phyloP scores from a whole-genome alignment of 1,140 invertebrate genomes.

The Pseudomyrmex concolor region DNA sequence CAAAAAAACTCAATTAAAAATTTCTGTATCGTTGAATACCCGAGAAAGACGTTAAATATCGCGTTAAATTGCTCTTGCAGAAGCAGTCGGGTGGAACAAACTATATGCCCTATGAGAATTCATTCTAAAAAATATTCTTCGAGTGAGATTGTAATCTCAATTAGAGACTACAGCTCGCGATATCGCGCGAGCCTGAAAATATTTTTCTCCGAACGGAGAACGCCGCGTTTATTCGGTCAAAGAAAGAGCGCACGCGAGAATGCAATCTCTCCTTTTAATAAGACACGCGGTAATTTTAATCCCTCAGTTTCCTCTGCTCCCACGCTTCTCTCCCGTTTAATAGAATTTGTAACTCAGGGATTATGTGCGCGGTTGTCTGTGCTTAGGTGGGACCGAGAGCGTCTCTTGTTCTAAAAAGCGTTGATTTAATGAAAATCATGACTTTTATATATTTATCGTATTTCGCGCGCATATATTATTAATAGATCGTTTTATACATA shows the following conservation, averaged over 20 bases:
- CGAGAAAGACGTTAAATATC: not conserved
- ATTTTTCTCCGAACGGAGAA: conserved; percentile 9
- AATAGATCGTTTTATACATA: not conserved
- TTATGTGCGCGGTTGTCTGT: conserved; percentile 36
- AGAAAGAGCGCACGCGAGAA: conserved; percentile 1
- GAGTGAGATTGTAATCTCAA: not conserved
- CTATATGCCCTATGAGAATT: not conserved
- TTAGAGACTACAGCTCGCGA: not conserved
- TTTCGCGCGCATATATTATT: not conserved
- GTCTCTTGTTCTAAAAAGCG: conserved; percentile 10
- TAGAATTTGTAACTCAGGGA: conserved; percentile 56
- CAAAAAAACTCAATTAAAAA: no score
- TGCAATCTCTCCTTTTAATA: conserved; percentile 48
- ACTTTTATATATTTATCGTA: not conserved
- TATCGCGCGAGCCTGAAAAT: not conserved
- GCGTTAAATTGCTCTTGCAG: not conserved
- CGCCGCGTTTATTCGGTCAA: conserved; percentile 12
- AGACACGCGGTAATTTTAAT: conserved; percentile 55
- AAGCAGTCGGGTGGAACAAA: not conserved
- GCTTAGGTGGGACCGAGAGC: conserved; percentile 5
- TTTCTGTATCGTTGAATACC: not conserved
- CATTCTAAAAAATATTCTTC: not conserved
- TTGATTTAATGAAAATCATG: conserved; percentile 38
- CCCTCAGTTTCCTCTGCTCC: conserved; percentile 29
- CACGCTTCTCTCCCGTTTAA: conserved; percentile 35